Percentiles rank a stretch among this genome's conserved stretches.
phyloP scores from a whole-genome alignment of 2,113 vertebrate genomes.

The Tylochromis polylepis region DNA sequence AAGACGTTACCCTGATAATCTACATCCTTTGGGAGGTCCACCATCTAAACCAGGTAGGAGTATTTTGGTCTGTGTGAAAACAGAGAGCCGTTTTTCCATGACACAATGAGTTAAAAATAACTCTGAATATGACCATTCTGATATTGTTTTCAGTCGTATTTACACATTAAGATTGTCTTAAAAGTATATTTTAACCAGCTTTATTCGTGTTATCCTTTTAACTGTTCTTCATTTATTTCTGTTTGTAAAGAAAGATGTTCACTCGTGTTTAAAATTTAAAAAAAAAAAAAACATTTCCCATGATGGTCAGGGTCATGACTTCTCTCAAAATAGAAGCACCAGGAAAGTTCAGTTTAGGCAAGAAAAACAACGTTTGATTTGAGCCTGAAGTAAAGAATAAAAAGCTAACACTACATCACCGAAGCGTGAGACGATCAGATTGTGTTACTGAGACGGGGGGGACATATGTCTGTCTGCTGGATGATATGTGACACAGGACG shows the following conservation, averaged over 20 bases:
- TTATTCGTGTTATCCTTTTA: background rate
- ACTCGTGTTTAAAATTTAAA: background rate
- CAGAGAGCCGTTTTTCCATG: constrained; percentile 46
- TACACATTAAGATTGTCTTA: background rate
- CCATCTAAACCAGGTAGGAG: constrained; percentile 54
- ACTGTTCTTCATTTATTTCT: background rate
- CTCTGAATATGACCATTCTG: background rate
- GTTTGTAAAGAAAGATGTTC: background rate
- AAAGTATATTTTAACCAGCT: background rate
- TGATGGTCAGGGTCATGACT: background rate
- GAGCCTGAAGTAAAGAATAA: background rate
- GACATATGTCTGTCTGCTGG: constrained; percentile 42
- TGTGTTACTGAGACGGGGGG: constrained; percentile 27
- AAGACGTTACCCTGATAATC: constrained; percentile 30
- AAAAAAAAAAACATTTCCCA: background rate
- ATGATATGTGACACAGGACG: constrained; percentile 49
- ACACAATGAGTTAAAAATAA: constrained; percentile 65
- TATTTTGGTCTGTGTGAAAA: constrained; percentile 20
- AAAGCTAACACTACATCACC: background rate
- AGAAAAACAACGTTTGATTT: background rate
- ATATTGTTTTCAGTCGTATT: background rate
- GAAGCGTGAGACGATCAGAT: constrained; percentile 15
- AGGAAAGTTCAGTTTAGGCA: background rate
- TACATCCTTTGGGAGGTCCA: constrained; percentile 20
- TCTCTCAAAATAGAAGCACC: background rate